Evolutionary conservation across 1,140 invertebrate species (phyloP).

Genomic region (Uloborus diversus): DNA sequence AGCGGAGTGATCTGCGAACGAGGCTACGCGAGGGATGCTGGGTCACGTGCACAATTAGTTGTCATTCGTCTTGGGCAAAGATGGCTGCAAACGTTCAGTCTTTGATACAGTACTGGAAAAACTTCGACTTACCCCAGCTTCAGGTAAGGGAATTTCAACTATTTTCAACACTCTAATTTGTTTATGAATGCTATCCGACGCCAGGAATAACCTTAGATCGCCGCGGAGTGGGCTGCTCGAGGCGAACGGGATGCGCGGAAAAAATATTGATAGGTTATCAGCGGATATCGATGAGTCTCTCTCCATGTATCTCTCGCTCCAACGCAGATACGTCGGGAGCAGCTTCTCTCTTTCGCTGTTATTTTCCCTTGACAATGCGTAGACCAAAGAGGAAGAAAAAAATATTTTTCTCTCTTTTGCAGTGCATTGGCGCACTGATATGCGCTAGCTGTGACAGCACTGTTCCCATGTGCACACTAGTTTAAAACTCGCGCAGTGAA

Average conservation of each 20-base stretch:
- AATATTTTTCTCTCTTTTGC: not conserved
- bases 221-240: not conserved
- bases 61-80: constrained; percentile 65
- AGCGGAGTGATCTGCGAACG: constrained; percentile 27
- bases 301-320: constrained; percentile 8
- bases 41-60: constrained; percentile 67
- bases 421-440: not conserved
- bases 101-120: constrained; percentile 68
- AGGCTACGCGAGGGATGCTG: constrained; percentile 53
- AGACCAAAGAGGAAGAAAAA: not conserved
- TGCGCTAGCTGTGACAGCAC: not conserved
- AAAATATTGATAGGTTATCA: constrained; percentile 54
- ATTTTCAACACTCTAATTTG: not conserved
- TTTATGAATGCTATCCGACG: constrained; percentile 29
- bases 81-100: constrained; percentile 69
- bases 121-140: constrained; percentile 67
- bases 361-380: not conserved
- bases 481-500: constrained; percentile 54
- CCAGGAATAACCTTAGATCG: not conserved
- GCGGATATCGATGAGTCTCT: constrained; percentile 28
- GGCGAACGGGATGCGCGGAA: not conserved
- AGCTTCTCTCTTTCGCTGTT: constrained; percentile 23
- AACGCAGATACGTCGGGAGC: constrained; percentile 19
- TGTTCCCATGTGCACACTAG: constrained; percentile 39
- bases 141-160: constrained; percentile 63